These are phyloP conservation scores for Bovichtus variegatus DNA, from an alignment of 2,797 vertebrate genomes.

Conservation along the genomic window DNA sequence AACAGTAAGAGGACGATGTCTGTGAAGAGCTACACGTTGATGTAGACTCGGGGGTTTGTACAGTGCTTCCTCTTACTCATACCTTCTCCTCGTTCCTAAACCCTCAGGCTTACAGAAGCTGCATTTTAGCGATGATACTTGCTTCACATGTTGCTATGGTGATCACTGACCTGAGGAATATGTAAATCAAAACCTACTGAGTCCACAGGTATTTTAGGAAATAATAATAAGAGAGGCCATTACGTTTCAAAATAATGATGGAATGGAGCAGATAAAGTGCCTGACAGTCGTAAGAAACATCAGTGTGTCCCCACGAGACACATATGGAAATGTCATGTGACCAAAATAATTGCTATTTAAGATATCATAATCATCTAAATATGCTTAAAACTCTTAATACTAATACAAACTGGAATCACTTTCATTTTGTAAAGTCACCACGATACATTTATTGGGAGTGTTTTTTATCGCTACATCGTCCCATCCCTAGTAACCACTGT, in stretches of 20 bases:
- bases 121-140: conserved; percentile 20
- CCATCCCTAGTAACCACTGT: neutral
- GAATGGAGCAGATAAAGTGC: neutral
- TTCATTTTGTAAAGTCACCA: too few species aligned
- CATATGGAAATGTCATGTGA: too few species aligned
- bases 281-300: neutral
- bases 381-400: too few species aligned
- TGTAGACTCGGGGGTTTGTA: conserved; percentile 34
- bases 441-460: too few species aligned
- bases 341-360: too few species aligned
- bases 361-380: too few species aligned
- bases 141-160: conserved; percentile 74
- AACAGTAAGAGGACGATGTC: conserved; percentile 5
- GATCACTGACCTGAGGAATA: conserved; percentile 63
- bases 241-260: conserved; percentile 8
- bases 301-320: neutral
- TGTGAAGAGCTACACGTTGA: conserved; percentile 30
- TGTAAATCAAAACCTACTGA: conserved; percentile 56
- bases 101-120: conserved; percentile 63
- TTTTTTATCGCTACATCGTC: too few species aligned
- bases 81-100: conserved; percentile 43
- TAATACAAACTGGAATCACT: too few species aligned
- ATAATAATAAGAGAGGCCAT: conserved; percentile 1
- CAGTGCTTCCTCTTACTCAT: conserved; percentile 52
- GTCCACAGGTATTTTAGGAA: conserved; percentile 43